Base-by-base conservation (phyloP, 2,113 vertebrate species). In the Nycticorax nycticorax region DNA sequence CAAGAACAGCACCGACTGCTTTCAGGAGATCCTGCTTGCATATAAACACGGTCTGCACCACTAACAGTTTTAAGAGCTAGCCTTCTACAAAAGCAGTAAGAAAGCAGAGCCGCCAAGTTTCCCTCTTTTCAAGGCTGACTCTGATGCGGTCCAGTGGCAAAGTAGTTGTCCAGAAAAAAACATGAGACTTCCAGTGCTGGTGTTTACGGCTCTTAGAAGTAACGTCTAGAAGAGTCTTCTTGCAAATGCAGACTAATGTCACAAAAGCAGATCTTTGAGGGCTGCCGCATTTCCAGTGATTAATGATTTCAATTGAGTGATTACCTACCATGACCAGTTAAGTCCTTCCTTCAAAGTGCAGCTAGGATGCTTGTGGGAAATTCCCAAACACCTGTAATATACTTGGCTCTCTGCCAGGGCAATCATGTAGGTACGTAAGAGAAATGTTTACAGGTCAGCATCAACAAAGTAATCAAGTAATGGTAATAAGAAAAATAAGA, bases 331-430 rank as follows among this genome's bases (percentile, higher is more conserved):
- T 1, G 35, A 53, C 64, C 33, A 62, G 24, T 45, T 64, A 91
- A 82, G 56, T 75, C 68, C 39, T 69, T 85, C 45, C 62, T 91
- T 89, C 43, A 45, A 92, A 35, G 23, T 48, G 62, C 19, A 75
- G 18, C 27, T 85, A 55, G 72, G 85, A 35, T 88, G 93, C 85
- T 53, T 89, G 72, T 82, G 73, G 83, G 60, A 96, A 94, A 63
- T 75, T 52, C 33, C 26, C 53, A 35, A 93, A 67, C 55, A 63
- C 32, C 32, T 85, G n/a, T 22, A 59, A 84, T 63, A 33, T 7
- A 45, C 14, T 52, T 78, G 77, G 9, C 20, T 50, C 4, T 78
- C 21, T 89, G 8, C n/a, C 83, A 81, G 24, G 27, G 33, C 50
- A 86, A 27, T 56, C 23, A 6, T 39, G 8, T 66, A 63, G 39